Evolutionary conservation across 1,140 invertebrate species (phyloP).

Genomic region (Tenebrio molitor): DNA sequence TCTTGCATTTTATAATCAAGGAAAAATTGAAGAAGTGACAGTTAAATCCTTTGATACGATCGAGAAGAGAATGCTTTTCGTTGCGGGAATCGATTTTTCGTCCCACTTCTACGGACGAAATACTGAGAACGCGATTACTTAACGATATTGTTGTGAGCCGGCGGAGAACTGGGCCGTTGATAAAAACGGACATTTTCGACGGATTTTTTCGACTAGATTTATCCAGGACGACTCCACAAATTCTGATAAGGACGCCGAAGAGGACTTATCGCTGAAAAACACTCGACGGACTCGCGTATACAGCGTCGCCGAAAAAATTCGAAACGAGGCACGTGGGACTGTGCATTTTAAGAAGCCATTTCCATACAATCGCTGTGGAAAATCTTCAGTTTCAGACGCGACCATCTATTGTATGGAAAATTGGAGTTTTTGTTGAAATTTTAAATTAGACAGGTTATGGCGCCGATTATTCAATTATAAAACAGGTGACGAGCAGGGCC

Average conservation of each 20-base stretch:
- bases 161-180: neutral
- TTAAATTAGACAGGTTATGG: constrained; percentile 17
- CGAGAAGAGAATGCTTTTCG: constrained; percentile 48
- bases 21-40: constrained; percentile 55
- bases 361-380: constrained; percentile 26
- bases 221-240: constrained; percentile 16
- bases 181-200: constrained; percentile 16
- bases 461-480: neutral
- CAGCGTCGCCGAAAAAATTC: too few species aligned
- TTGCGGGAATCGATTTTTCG: constrained; percentile 37
- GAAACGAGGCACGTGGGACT: neutral
- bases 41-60: constrained; percentile 50
- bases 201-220: constrained; percentile 45
- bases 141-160: constrained; percentile 27
- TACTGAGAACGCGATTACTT: constrained; percentile 12
- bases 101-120: constrained; percentile 44
- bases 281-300: too few species aligned
- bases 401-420: constrained; percentile 35
- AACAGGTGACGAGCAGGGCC: too few species aligned
- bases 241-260: constrained; percentile 6
- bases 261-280: neutral
- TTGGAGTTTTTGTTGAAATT: constrained; percentile 3
- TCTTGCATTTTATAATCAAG: constrained; percentile 53
- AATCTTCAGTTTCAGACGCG: constrained; percentile 6
- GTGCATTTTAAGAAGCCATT: constrained; percentile 20